Percentiles rank a stretch among this genome's conserved stretches.
Conservation (phyloP, 2,797 vertebrate genomes). For the Serranus cabrilla region DNA sequence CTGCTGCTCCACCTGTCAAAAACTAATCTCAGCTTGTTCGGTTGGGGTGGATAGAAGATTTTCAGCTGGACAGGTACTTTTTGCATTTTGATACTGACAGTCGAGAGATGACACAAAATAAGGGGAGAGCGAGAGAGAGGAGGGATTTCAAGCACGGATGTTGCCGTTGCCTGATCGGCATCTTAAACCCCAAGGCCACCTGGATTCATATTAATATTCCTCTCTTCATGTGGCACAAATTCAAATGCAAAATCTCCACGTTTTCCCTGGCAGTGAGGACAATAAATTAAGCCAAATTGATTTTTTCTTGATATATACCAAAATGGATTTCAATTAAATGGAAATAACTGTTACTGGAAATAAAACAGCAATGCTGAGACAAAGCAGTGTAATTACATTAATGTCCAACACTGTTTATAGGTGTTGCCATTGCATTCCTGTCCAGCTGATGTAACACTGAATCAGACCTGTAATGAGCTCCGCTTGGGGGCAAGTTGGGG, state of each 20-base stretch:
- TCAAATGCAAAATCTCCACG: constrained; percentile 6
- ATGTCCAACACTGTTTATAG: constrained; percentile 7
- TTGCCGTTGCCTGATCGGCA: background rate
- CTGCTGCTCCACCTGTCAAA: constrained; percentile 39
- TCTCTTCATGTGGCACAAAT: constrained; percentile 4
- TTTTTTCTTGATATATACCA: constrained; percentile 7
- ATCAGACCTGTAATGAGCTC: constrained; percentile 36
- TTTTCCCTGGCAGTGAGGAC: background rate
- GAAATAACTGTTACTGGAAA: constrained; percentile 4
- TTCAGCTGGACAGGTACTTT: constrained; percentile 3
- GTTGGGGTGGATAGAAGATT: constrained; percentile 3
- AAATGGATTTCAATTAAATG: constrained; percentile 11
- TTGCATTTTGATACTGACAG: constrained; percentile 24
- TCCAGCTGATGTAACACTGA: constrained; percentile 22
- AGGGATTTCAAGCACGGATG: background rate
- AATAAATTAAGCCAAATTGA: background rate
- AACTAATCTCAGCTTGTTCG: constrained; percentile 33
- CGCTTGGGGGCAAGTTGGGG: constrained; percentile 27
- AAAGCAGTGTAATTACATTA: constrained; percentile 23
- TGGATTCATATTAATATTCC: constrained; percentile 8
- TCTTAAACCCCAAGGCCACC: constrained; percentile 7
- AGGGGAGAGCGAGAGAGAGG: background rate
- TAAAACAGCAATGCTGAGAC: constrained; percentile 13
- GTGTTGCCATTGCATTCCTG: constrained; percentile 22
- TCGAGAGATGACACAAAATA: constrained; percentile 1